Conservation (phyloP, 2,797 vertebrate species). For the Danio albolineatus region DNA sequence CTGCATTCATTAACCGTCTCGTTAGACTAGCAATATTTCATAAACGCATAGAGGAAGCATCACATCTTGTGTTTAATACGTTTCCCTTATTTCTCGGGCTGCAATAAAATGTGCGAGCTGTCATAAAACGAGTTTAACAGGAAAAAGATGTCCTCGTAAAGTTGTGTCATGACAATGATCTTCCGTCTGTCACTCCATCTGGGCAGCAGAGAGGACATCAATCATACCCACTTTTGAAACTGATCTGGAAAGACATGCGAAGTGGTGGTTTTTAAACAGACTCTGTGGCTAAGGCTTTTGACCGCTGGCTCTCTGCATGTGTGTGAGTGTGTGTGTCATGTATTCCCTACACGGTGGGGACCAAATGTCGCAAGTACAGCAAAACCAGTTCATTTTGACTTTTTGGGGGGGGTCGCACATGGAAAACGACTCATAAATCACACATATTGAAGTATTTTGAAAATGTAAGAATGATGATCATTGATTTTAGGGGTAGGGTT, state of each 20-base stretch:
- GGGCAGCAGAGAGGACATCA: constrained; percentile 45
- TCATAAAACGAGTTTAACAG: constrained; percentile 33
- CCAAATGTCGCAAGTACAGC: no score
- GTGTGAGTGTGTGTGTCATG: background rate
- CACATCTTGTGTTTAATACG: constrained; percentile 8
- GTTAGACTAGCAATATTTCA: background rate
- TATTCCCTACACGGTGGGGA: no score
- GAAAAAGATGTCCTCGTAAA: constrained; percentile 53
- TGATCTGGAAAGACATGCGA: constrained; percentile 34
- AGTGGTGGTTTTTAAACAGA: constrained; percentile 44
- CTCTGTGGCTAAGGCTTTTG: constrained; percentile 18
- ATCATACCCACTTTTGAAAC: constrained; percentile 40
- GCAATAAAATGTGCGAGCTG: constrained; percentile 40
- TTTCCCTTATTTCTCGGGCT: constrained; percentile 43
- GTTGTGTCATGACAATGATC: constrained; percentile 49
- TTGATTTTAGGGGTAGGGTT: no score
- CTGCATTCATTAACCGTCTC: background rate
- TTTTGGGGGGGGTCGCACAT: no score
- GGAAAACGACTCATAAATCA: no score
- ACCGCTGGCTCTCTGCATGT: constrained; percentile 20
- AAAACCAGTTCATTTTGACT: no score
- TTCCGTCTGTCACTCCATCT: constrained; percentile 47
- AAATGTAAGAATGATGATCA: no score
- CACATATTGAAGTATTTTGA: no score
- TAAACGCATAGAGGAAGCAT: background rate